Base-by-base conservation (phyloP, 2,888 invertebrate genomes). In the Exephanes ischioxanthus region DNA sequence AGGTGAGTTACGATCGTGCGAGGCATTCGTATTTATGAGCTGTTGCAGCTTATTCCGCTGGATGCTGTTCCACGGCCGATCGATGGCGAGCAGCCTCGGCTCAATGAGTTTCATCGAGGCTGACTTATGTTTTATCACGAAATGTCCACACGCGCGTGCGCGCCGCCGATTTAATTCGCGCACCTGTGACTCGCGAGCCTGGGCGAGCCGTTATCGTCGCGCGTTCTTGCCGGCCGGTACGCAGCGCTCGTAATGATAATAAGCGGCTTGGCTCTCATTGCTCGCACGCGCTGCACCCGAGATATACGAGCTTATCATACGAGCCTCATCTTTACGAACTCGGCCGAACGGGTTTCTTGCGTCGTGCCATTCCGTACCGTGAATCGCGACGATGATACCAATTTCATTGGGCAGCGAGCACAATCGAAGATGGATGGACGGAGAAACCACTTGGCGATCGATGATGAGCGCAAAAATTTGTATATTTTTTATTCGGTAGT, bases 1-100 rank as follows among this genome's bases (percentile, higher is more conserved):
- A 73, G 80, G 87, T 85, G 87, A 88, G 81, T 84, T 84, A 87
- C 87, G 86, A 89, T 89, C 88, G 68, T 71, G 2, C 33, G 1
- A 48, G 14, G 9, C 11, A 51, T 41, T 67, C 70, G 68, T 63
- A 88, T 89, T 89, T 87, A 87, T 82, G 87, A 89, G 76, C 85
- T 83, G 70, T 73, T 75, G 72, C 72, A 55, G 72, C 58, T 58
- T 14, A 26, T 22, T 7, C 22, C 26, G 19, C 22, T 19, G 11
- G 22, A 55, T 55, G 55, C 58, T 33, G 58, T 58, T 11, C 9
- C 14, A 58, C 9, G 16, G 63, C 63, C 63, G 63, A 30, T 63
- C 26, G 26, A 11, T 11, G 22, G 45, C 71, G 26, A 30, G 33
- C 68, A 63, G 63, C 53, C 53, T 33, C 58, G 41, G 33, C 33